Conservation (phyloP, 2,888 invertebrate genomes). For the Lagria hirta region DNA sequence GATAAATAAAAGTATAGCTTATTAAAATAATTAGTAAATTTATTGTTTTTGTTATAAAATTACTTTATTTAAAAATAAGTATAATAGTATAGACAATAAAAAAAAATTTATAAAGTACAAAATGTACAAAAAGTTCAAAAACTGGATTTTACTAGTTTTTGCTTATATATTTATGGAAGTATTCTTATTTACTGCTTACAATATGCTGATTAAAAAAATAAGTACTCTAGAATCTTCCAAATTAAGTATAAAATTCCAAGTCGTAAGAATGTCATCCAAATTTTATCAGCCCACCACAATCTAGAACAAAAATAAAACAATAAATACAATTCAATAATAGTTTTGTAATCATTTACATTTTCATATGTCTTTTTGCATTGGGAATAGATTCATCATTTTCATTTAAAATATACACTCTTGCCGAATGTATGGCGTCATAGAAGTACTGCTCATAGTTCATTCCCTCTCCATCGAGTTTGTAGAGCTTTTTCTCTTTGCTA, state of each 20-base stretch:
- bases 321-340: conserved; percentile 5
- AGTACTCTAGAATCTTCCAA: no score
- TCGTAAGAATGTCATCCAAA: conserved; percentile 22
- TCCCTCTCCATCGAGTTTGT: conserved; percentile 68
- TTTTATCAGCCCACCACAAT: conserved; percentile 25
- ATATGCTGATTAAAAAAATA: no score
- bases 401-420: conserved; percentile 76
- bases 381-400: conserved; percentile 78
- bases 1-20: no score
- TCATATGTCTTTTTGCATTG: conserved; percentile 75
- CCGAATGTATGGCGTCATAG: conserved; percentile 76
- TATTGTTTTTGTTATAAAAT: no score
- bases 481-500: conserved; percentile 62
- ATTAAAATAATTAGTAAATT: no score
- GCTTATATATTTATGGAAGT: no score
- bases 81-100: no score
- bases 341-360: conserved; percentile 63
- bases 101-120: no score
- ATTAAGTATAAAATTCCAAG: conserved; percentile 21
- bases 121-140: no score
- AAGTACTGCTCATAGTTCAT: conserved; percentile 78
- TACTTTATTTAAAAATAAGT: no score
- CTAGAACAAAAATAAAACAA: conserved; percentile 18
- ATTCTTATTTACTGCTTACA: no score
- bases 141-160: no score